Conservation (phyloP, 2,888 invertebrate genomes). For the Polyommatus icarus region DNA sequence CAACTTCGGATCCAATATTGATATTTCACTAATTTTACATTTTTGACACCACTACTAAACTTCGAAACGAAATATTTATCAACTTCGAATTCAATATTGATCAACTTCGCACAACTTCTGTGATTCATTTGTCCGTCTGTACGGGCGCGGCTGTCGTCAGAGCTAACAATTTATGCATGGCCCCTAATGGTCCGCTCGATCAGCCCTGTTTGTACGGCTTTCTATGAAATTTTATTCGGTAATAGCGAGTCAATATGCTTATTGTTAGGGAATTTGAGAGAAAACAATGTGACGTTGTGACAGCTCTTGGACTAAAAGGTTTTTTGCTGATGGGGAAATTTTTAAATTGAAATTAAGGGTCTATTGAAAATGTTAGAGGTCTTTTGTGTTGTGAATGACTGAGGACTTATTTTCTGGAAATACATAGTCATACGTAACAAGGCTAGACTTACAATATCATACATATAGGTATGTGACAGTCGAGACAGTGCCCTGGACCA, state of each 20-base stretch:
- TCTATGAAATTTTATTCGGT: conserved; percentile 79
- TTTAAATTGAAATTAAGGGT: neutral
- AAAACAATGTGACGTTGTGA: conserved; percentile 25
- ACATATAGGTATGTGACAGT: no score
- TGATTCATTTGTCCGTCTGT: neutral
- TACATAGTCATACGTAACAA: no score
- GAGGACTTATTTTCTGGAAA: no score
- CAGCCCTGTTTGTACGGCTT: conserved; percentile 76
- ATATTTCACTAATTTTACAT: no score
- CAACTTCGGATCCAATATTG: no score
- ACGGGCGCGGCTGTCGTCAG: conserved; percentile 52
- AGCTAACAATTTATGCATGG: conserved; percentile 79
- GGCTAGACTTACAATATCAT: no score
- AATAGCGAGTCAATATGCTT: conserved; percentile 60
- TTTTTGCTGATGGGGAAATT: neutral
- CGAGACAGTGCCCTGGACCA: no score
- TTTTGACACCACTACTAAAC: no score
- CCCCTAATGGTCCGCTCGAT: conserved; percentile 72
- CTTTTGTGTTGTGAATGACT: no score
- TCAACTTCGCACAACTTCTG: neutral
- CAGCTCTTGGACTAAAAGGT: conserved; percentile 7
- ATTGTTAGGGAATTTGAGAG: conserved; percentile 31
- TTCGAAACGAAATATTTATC: neutral
- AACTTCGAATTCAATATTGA: neutral
- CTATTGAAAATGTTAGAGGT: neutral